phyloP scores from a whole-genome alignment of 2,888 invertebrate genomes.

The Dorcus hopei region DNA sequence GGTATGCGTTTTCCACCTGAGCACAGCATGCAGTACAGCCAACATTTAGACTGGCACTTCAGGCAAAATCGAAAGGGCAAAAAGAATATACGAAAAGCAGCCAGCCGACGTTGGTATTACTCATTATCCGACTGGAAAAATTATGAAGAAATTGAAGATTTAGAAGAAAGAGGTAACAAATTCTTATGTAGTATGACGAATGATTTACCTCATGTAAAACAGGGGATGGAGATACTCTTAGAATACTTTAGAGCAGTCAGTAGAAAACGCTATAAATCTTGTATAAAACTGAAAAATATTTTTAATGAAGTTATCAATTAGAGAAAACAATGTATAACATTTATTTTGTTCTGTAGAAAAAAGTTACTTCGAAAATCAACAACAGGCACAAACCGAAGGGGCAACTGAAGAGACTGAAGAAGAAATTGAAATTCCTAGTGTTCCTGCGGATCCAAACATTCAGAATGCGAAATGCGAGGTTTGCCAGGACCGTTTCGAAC shows the following conservation, averaged over 20 bases:
- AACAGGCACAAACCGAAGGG: slow-evolving; percentile 54
- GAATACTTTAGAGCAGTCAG: too few species aligned
- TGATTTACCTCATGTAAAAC: too few species aligned
- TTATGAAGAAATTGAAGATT: slow-evolving; percentile 89
- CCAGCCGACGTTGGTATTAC: slow-evolving; percentile 87
- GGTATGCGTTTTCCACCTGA: slow-evolving; percentile 91
- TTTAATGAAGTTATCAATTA: too few species aligned
- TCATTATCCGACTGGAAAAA: slow-evolving; percentile 88
- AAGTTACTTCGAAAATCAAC: slow-evolving; percentile 81
- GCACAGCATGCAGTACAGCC: slow-evolving; percentile 84
- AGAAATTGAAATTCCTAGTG: slow-evolving; percentile 64
- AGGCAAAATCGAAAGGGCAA: slow-evolving; percentile 86
- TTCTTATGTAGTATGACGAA: not conserved
- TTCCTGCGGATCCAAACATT: slow-evolving; percentile 65
- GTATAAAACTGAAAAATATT: too few species aligned
- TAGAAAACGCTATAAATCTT: too few species aligned
- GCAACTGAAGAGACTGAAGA: slow-evolving; percentile 58
- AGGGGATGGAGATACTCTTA: too few species aligned
- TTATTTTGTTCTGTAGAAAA: slow-evolving; percentile 59
- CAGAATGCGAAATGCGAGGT: slow-evolving; percentile 75
- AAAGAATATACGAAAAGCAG: slow-evolving; percentile 79
- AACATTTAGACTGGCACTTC: slow-evolving; percentile 99
- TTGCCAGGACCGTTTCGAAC: slow-evolving; percentile 90
- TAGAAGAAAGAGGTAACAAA: slow-evolving; percentile 74
- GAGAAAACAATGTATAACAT: too few species aligned